Evolutionary conservation across 2,113 vertebrate species (phyloP), one percentile per base, ranked within the genome.

Genomic region (Xyliphius kryptos): DNA sequence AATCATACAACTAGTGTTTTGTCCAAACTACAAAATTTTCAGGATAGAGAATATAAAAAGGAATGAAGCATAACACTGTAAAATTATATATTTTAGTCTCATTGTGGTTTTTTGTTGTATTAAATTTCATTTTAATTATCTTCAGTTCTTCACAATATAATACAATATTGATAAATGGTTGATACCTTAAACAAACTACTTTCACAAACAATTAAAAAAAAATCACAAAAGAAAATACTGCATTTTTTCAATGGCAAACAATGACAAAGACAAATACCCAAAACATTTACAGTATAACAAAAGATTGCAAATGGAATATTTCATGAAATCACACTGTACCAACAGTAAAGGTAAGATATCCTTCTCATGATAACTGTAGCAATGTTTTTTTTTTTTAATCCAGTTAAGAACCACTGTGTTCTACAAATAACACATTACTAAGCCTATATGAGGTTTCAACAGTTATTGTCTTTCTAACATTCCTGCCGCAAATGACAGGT

Each of bases 131-230:
- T n/a, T n/a, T n/a, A 83, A 86, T 83, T 87, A 86, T 89, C 84
- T 83, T 89, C 89, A 91, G 86, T 91, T 88, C 86, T 90, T 87
- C 90, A 89, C 89, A 91, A 90, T 87, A 91, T 88, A 92, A 92
- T 91, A 92, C 87, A 91, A 86, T 89, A 87, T 91, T 91, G 89
- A 91, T 90, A 91, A 91, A 87, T 90, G 88, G 90, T 88, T 87
- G 90, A 65, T 73, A 87, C 86, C 87, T 91, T 69, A 63, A 54
- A 66, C 66, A 71, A 60, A 75, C 68, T 54, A 68, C 60, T 66
- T 73, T 61, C 58, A 75, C 63, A 64, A 59, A 88, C 86, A 84
- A 87, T 87, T 89, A 87, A 87, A 89, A 88, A 85, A 89, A 89
- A 43, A 66, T 32, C 88, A 89, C 86, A 88, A 86, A 86, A 88